Evolutionary conservation across 2,888 invertebrate genomes (phyloP).

Genomic region (Drosophila tanythrix): DNA sequence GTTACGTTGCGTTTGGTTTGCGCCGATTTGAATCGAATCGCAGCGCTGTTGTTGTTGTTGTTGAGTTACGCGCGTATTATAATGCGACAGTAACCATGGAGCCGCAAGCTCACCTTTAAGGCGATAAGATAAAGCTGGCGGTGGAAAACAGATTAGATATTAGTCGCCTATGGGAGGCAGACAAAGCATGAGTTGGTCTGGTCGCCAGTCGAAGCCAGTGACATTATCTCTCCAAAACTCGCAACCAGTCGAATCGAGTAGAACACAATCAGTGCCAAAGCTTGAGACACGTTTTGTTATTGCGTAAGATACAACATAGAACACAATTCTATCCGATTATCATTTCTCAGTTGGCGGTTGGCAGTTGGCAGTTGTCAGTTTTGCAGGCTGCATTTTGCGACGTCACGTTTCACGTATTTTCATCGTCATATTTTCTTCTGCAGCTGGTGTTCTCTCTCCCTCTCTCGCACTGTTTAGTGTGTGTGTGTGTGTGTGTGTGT

Average conservation of each 20-base stretch:
- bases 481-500: constrained; percentile 17
- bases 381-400: constrained; percentile 14
- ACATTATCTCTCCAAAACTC: constrained; percentile 41
- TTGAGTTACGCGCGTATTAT: constrained; percentile 34
- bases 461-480: background rate
- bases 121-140: constrained; percentile 71
- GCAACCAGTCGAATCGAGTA: constrained; percentile 26
- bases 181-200: constrained; percentile 57
- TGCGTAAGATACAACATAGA: background rate
- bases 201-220: constrained; percentile 36
- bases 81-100: constrained; percentile 61
- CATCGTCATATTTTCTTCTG: constrained; percentile 26
- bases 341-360: background rate
- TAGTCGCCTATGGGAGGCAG: constrained; percentile 40
- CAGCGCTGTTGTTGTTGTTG: constrained; percentile 13
- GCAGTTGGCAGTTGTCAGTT: background rate
- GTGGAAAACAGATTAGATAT: constrained; percentile 54
- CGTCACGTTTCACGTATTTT: constrained; percentile 26
- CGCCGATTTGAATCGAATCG: constrained; percentile 18
- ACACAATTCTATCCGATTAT: background rate
- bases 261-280: constrained; percentile 16
- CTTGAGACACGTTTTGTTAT: constrained; percentile 40
- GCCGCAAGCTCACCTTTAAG: constrained; percentile 76
- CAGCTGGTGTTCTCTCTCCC: background rate
- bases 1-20: background rate